phyloP scores from a whole-genome alignment of 30 jellyfish, hydroid and myxozoan species.

The Chrysaora quinquecirrha region DNA sequence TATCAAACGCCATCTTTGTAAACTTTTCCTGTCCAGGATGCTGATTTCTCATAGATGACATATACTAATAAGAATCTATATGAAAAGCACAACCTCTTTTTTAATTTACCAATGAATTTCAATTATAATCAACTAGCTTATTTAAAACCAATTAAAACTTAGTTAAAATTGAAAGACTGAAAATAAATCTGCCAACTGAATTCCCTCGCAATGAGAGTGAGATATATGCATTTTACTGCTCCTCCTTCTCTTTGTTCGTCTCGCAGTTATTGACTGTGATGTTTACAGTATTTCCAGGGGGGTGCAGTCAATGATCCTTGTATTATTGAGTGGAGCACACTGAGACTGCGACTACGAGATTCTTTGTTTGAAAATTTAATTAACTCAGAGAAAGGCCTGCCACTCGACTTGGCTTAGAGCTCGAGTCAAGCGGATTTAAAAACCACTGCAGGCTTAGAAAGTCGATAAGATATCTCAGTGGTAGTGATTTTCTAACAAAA shows the following conservation, averaged over 20 bases:
- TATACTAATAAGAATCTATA: no score
- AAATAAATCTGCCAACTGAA: no score
- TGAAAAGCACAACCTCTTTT: no score
- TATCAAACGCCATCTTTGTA: no score
- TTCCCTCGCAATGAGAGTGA: no score
- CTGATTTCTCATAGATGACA: no score
- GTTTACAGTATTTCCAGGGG: background rate
- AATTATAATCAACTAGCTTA: no score
- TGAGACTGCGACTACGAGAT: background rate
- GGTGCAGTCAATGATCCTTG: background rate
- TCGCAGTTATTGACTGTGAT: background rate
- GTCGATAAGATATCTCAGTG: conserved; percentile 37
- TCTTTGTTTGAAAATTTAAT: conserved; percentile 16
- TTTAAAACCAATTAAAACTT: no score
- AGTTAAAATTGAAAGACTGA: no score
- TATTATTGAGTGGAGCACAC: background rate
- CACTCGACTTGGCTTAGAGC: conserved; percentile 11
- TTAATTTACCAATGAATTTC: no score
- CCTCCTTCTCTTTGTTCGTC: background rate
- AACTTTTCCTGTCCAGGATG: no score
- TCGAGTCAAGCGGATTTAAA: conserved; percentile 34
- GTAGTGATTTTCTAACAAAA: conserved; percentile 21
- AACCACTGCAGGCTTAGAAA: conserved; percentile 38
- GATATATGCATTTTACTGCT: no score
- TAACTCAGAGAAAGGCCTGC: background rate